These are phyloP conservation scores for Zeus faber DNA, from an alignment of 2,113 vertebrate species.

Conservation along the genomic window DNA sequence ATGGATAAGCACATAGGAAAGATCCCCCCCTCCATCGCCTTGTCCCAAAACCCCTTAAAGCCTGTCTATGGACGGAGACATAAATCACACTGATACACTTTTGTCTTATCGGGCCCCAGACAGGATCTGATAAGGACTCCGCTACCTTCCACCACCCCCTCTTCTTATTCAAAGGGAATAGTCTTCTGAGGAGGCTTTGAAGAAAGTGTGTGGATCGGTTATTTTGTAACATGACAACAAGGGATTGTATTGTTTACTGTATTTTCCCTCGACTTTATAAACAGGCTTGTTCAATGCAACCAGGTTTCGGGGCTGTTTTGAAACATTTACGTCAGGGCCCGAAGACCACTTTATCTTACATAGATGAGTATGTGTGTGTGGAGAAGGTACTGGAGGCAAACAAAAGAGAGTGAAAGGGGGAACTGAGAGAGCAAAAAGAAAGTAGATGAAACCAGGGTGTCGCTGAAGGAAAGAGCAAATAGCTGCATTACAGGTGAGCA, in stretches of 20 bases:
- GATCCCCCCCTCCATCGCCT: neutral
- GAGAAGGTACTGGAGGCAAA: neutral
- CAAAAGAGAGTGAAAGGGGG: neutral
- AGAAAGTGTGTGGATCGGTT: neutral
- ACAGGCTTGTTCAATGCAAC: neutral
- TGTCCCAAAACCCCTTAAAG: neutral
- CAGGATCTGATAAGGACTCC: constrained; percentile 20
- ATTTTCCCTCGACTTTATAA: neutral
- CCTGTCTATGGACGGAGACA: neutral
- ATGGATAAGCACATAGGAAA: constrained; percentile 3
- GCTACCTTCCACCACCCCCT: neutral
- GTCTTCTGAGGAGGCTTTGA: neutral
- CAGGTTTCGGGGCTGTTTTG: neutral
- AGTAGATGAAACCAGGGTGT: neutral
- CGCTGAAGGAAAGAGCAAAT: neutral
- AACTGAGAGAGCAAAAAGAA: too few relatives aligned
- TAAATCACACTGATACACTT: constrained; percentile 13
- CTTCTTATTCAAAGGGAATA: neutral
- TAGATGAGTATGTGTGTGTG: neutral
- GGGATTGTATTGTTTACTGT: neutral
- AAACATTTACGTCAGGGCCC: neutral
- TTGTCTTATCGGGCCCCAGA: constrained; percentile 3
- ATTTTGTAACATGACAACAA: neutral
- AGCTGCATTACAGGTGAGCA: neutral
- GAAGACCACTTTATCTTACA: neutral